Percentiles rank a stretch among this genome's conserved stretches.
These are phyloP conservation scores for Cecropterus lyciades DNA, from an alignment of 1,140 invertebrate species.

Conservation along the genomic window DNA sequence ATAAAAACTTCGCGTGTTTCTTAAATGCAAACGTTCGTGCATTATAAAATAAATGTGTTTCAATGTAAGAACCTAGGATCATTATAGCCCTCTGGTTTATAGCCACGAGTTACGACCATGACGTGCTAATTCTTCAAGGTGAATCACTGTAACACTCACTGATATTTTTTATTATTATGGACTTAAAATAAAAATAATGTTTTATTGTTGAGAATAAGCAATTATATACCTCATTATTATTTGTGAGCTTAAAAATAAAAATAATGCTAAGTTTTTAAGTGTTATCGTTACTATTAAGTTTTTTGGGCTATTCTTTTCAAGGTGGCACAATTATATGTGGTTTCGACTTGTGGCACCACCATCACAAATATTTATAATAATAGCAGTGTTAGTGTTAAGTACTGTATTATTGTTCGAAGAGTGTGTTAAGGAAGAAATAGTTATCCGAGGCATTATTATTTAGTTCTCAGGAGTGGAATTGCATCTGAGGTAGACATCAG, in stretches of 20 bases:
- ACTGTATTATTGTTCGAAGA: no score
- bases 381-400: no score
- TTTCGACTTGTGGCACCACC: no score
- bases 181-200: no score
- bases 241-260: background rate
- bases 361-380: no score
- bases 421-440: no score
- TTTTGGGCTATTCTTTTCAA: background rate
- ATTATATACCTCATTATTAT: background rate
- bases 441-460: no score
- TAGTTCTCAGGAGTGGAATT: no score
- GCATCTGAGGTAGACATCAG: no score
- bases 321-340: no score
- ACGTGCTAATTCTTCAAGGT: background rate
- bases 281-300: background rate
- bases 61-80: background rate
- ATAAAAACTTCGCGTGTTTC: background rate
- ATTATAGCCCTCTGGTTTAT: background rate
- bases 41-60: background rate
- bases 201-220: background rate
- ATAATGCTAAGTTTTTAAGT: background rate
- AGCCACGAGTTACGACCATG: background rate
- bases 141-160: background rate
- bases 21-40: constrained; percentile 1
- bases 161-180: background rate